These are phyloP conservation scores for Lutraria rhynchaena DNA, from an alignment of 1,140 invertebrate genomes.

Conservation along the genomic window DNA sequence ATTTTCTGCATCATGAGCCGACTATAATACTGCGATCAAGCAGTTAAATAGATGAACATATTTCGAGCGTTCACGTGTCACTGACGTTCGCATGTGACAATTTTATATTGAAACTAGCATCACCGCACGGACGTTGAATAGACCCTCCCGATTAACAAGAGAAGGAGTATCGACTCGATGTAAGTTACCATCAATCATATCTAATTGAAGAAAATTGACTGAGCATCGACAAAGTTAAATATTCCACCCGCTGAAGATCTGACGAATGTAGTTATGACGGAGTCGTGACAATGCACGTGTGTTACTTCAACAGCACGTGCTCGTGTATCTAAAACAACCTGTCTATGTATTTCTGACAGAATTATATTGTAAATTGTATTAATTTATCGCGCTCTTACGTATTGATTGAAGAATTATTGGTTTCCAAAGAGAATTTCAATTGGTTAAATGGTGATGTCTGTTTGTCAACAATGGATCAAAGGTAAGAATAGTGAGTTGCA, in stretches of 20 bases:
- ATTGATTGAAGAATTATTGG: constrained; percentile 33
- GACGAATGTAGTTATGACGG: constrained; percentile 23
- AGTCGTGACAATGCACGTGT: constrained; percentile 53
- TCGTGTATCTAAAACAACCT: constrained; percentile 33
- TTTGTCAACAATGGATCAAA: too few species aligned
- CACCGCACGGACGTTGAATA: constrained; percentile 15
- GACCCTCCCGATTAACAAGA: constrained; percentile 26
- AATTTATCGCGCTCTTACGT: constrained; percentile 40
- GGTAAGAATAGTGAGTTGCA: too few species aligned
- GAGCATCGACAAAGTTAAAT: constrained; percentile 59
- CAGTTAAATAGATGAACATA: too few species aligned
- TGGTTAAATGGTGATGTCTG: too few species aligned
- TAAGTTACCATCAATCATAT: constrained; percentile 42
- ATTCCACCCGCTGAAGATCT: constrained; percentile 32
- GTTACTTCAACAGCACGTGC: constrained; percentile 34
- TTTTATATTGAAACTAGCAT: neutral
- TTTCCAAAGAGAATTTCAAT: constrained; percentile 26
- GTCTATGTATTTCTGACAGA: constrained; percentile 44
- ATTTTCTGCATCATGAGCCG: too few species aligned
- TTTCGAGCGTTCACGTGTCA: too few species aligned
- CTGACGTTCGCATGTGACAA: neutral
- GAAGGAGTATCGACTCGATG: constrained; percentile 14
- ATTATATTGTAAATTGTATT: constrained; percentile 47
- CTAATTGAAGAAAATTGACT: constrained; percentile 60
- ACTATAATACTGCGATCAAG: too few species aligned